Base-by-base conservation (phyloP, 2,113 vertebrate genomes). In the Meleagris gallopavo region DNA sequence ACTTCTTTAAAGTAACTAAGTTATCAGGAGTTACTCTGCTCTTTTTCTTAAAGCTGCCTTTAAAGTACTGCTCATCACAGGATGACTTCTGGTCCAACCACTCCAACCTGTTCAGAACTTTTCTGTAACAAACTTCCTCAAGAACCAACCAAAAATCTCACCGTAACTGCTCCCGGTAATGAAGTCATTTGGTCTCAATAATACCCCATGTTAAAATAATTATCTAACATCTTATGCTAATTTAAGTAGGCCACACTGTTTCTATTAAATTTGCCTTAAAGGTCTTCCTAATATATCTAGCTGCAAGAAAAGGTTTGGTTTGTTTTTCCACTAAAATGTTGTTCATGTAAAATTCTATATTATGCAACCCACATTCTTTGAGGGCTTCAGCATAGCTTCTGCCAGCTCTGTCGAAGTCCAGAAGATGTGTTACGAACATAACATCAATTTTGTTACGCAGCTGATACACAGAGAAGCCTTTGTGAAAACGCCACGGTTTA, bases 231-330 rank as follows among this genome's bases (percentile, higher is more conserved):
- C 5, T 55, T 73, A 74, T 11, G 41, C 48, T 66, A 80, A 70
- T 85, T 57, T 57, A 86, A 81, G 45, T 41, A 83, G 67, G 82
- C 85, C 75, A 83, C 40, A 70, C 30, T 48, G 48, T 48, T 89
- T 91, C 85, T 70, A 54, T 66, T 58, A 66, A 27, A 85, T 88
- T 58, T 88, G 45, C 58, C 72, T 83, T 88, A 62, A 85, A 91
- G 75, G 18, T 90, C 72, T 77, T 62, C 40, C 50, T 57, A 88
- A 80, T 36, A 94, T 36, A 89, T 13, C 40, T 12, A 50, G 30
- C 36, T 69, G 58, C 40, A 66, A 69, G 52, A 75, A 10, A 81
- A 2, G 0, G 2, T 29, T 83, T 62, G 40, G 22, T 50, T 79
- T 66, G 50, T 65, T 85, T 60, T 82, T 87, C 61, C 45, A 76